Evolutionary conservation across 2,113 vertebrate genomes (phyloP).

Genomic region (Prietella phreatophila): DNA sequence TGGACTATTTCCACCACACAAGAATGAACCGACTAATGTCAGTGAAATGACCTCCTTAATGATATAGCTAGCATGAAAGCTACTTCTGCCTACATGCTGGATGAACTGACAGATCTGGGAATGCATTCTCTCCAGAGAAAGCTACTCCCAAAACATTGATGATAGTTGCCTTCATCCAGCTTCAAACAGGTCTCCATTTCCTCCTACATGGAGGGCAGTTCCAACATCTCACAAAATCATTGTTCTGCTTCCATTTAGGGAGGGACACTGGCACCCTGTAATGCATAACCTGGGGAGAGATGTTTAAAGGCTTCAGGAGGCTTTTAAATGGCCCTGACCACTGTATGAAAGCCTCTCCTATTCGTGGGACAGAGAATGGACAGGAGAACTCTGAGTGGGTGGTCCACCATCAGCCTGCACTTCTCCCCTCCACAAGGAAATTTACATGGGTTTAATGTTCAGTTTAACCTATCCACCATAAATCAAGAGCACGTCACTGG

Average conservation of each 20-base stretch:
- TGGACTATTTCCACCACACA: slow-evolving; percentile 17
- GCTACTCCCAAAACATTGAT: neutral
- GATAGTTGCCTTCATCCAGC: slow-evolving; percentile 2
- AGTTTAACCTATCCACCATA: slow-evolving; percentile 66
- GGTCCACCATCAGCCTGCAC: slow-evolving; percentile 66
- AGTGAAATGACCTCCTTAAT: slow-evolving; percentile 15
- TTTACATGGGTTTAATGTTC: slow-evolving; percentile 72
- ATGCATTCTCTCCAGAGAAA: slow-evolving; percentile 3
- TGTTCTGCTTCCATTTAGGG: slow-evolving; percentile 28
- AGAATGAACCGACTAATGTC: slow-evolving; percentile 2
- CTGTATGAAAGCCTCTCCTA: slow-evolving; percentile 67
- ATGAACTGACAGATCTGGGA: neutral
- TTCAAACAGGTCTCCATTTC: slow-evolving; percentile 23
- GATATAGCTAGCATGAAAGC: neutral
- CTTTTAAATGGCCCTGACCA: slow-evolving; percentile 70
- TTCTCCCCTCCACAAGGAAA: slow-evolving; percentile 62
- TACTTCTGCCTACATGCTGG: neutral
- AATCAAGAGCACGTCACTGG: slow-evolving; percentile 58
- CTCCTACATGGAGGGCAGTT: neutral
- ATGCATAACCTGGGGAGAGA: slow-evolving; percentile 58
- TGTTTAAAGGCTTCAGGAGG: slow-evolving; percentile 65
- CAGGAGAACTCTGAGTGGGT: slow-evolving; percentile 67
- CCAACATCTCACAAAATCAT: neutral
- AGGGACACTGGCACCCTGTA: slow-evolving; percentile 23
- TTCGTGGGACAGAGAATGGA: slow-evolving; percentile 62